Base-by-base conservation (phyloP, 2,113 vertebrate species). In the Caranx melampygus region DNA sequence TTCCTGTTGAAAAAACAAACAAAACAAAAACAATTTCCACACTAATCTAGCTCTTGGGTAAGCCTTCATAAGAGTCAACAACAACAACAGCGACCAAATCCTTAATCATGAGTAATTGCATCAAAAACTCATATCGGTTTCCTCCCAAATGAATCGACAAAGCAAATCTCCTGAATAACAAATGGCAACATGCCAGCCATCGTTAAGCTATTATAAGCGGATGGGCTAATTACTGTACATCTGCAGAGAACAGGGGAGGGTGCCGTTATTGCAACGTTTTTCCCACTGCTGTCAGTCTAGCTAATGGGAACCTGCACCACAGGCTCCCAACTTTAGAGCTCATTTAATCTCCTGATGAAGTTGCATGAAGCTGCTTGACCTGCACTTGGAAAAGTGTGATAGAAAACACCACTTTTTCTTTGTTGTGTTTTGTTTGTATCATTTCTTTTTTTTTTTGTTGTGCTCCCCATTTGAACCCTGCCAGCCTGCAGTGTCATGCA, bases 171-270 rank as follows among this genome's bases (percentile, higher is more conserved):
- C 89, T 11, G 59, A 59, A 89, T 85, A 92, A 92, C 88, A 90
- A 91, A 92, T 82, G 87, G 79, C 67, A 61, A 85, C 72, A 78
- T 74, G 91, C 89, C 90, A 86, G 88, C 81, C 83, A 88, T 92
- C 14, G 84, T 92, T 91, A 88, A 79, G 91, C 84, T 67, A 88
- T 93, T 92, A 87, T 80, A 52, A 77, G 83, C 62, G 88, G 90
- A 93, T 78, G 82, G 81, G 89, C 88, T 92, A 92, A 93, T 93
- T 92, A 92, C 88, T 65, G 89, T 87, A 90, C 88, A 88, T 93
- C 88, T 91, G 91, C 90, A 90, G 86, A 76, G 86, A 87, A 83
- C 86, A 72, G 72, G 66, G 86, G 79, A 88, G 92, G 83, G 58
- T 70, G 72, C 52, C 45, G 63, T 83, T 90, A 88, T 82, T 89